Evolutionary conservation across 2,797 vertebrate genomes (phyloP).

Genomic region (Urophycis tenuis): DNA sequence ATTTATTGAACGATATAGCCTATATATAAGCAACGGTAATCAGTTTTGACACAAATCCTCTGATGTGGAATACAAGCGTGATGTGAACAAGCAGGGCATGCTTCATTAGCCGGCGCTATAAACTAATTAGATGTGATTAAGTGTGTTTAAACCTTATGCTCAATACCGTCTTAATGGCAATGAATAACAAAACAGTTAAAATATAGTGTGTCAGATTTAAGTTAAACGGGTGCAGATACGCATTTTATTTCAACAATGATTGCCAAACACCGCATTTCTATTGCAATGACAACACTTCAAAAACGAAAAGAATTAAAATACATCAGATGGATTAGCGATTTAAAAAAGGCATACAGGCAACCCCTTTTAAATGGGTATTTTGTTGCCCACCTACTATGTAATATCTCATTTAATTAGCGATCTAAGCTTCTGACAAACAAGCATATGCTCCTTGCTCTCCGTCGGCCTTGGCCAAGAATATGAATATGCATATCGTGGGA

Average conservation of each 20-base stretch:
- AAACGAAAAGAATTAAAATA: not conserved
- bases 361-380: slow-evolving; percentile 58
- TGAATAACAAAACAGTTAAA: not conserved
- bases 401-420: slow-evolving; percentile 75
- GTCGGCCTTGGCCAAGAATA: slow-evolving; percentile 68
- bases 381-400: slow-evolving; percentile 65
- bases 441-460: slow-evolving; percentile 71
- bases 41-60: not conserved
- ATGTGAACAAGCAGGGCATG: not conserved
- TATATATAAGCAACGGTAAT: not conserved
- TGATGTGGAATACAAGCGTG: not conserved
- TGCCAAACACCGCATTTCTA: not conserved
- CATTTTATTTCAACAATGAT: not conserved
- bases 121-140: not conserved
- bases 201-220: no score
- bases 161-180: not conserved
- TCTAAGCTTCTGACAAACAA: slow-evolving; percentile 69
- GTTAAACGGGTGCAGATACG: not conserved
- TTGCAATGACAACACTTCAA: not conserved
- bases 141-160: not conserved
- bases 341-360: not conserved
- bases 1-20: not conserved
- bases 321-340: not conserved
- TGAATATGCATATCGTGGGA: slow-evolving; percentile 78
- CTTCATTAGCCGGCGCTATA: not conserved